phyloP scores from a whole-genome alignment of 2,888 invertebrate species.

The Nomada goodeniana region DNA sequence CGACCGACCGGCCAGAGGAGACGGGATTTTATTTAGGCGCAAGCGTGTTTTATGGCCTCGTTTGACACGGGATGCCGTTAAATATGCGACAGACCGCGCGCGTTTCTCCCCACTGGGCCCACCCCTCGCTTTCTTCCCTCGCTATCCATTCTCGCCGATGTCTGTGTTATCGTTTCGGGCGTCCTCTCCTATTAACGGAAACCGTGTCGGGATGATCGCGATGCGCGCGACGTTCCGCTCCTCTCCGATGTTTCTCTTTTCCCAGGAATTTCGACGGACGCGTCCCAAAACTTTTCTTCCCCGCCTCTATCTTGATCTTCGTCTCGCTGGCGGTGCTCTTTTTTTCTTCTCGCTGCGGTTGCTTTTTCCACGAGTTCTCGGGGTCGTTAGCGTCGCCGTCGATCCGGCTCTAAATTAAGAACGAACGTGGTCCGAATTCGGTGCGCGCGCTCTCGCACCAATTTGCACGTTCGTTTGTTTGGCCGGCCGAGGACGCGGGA shows the following conservation, averaged over 20 bases:
- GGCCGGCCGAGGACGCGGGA: conserved; percentile 2
- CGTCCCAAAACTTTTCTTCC: background rate
- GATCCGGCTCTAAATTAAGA: conserved; percentile 76
- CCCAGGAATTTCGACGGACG: background rate
- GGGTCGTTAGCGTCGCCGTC: conserved; percentile 40
- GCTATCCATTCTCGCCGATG: conserved; percentile 16
- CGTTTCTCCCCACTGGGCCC: conserved; percentile 23
- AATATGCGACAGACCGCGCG: conserved; percentile 70
- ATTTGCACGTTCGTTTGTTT: conserved; percentile 71
- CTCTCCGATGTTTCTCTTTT: background rate
- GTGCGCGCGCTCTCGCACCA: conserved; percentile 69
- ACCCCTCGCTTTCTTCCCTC: conserved; percentile 18
- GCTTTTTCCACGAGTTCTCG: conserved; percentile 27
- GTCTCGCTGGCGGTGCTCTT: background rate
- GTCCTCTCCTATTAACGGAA: conserved; percentile 30
- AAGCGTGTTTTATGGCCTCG: conserved; percentile 78
- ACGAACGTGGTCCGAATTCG: conserved; percentile 78
- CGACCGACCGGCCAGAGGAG: background rate
- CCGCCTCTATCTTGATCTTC: background rate
- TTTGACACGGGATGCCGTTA: conserved; percentile 76
- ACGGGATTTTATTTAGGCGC: conserved; percentile 77
- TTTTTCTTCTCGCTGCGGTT: background rate
- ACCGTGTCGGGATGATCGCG: background rate
- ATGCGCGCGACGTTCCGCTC: background rate
- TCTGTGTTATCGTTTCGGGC: conserved; percentile 30